These are phyloP conservation scores for Phycodurus eques DNA, from an alignment of 2,113 vertebrate species.

Conservation along the genomic window DNA sequence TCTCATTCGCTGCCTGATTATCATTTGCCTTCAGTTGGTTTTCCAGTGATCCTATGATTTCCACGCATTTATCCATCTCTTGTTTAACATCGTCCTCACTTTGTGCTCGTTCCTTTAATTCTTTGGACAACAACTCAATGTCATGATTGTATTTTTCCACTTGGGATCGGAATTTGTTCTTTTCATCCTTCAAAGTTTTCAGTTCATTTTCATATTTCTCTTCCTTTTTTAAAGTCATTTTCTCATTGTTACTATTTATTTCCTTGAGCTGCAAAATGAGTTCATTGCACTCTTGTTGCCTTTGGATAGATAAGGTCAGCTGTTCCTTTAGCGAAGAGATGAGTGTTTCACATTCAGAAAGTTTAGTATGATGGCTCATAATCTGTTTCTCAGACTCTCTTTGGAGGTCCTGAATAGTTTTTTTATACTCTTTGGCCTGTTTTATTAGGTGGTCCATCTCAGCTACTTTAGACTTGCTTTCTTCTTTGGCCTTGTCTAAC, in stretches of 20 bases:
- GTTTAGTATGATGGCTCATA: constrained; percentile 58
- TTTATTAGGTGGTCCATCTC: constrained; percentile 73
- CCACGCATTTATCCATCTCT: constrained; percentile 66
- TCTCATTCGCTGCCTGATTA: constrained; percentile 62
- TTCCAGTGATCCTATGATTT: constrained; percentile 70
- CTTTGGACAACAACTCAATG: constrained; percentile 62
- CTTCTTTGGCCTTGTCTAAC: constrained; percentile 58
- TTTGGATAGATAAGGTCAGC: constrained; percentile 59
- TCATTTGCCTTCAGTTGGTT: constrained; percentile 56
- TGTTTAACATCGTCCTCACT: constrained; percentile 55
- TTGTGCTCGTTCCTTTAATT: constrained; percentile 61
- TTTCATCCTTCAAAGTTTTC: constrained; percentile 76
- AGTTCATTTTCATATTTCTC: constrained; percentile 75
- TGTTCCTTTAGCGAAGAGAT: constrained; percentile 78
- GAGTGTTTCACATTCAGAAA: constrained; percentile 74
- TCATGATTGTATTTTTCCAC: constrained; percentile 69
- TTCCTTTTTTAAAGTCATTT: constrained; percentile 69
- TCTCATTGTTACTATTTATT: constrained; percentile 53
- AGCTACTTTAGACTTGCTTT: constrained; percentile 66
- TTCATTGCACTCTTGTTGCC: constrained; percentile 65
- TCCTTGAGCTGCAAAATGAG: constrained; percentile 71
- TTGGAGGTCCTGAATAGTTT: constrained; percentile 73
- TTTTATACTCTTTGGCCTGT: constrained; percentile 70
- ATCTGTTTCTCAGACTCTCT: constrained; percentile 73
- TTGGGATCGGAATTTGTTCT: constrained; percentile 74